Evolutionary conservation across 2,797 vertebrate species (phyloP), one percentile per base, ranked within the genome.

Genomic region (Florisuga fusca): DNA sequence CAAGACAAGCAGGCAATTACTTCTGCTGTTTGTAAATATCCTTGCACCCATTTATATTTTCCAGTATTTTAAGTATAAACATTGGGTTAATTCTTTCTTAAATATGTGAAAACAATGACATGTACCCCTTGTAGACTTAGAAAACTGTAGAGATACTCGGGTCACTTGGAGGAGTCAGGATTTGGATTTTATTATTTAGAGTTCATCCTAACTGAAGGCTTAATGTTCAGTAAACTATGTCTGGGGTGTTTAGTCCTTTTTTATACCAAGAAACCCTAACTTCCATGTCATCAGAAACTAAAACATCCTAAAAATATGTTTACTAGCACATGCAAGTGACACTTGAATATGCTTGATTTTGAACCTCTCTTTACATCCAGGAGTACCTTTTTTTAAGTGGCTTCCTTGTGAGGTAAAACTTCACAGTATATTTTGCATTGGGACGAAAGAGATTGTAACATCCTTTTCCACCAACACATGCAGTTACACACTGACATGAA

Each of bases 1-100:
- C 53, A 45, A 34, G 78, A 54, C 53, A 92, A 90, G 69, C n/a
- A 95, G 89, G 66, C 69, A 85, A 27, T 92, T 84, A 58, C 43
- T 84, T 90, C 62, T 87, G 85, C 68, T 88, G 53, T 94, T 87
- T 93, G 93, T 94, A 96, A 92, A 95, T 92, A 96, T 74, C 67
- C 71, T 87, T 67, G 21, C 43, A 78, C 50, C 54, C 66, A 26
- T 85, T 96, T 84, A 63, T 55, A 46, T 85, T 84, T 77, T 46
- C 81, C 46, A 82, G 68, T 62, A 55, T 94, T 97, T 97, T 31
- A 62, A 94, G 89, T 83, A 79, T 63, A 94, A 89, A 88, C 67
- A 68, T 25, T 45, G 77, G 94, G 81, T 64, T 86, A 57, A 87
- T 94, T 94, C n/a, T 92, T 94, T 86, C 61, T 82, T 91, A 77